Base-by-base conservation (phyloP, 23 tunicate species). In the Styela clava region DNA sequence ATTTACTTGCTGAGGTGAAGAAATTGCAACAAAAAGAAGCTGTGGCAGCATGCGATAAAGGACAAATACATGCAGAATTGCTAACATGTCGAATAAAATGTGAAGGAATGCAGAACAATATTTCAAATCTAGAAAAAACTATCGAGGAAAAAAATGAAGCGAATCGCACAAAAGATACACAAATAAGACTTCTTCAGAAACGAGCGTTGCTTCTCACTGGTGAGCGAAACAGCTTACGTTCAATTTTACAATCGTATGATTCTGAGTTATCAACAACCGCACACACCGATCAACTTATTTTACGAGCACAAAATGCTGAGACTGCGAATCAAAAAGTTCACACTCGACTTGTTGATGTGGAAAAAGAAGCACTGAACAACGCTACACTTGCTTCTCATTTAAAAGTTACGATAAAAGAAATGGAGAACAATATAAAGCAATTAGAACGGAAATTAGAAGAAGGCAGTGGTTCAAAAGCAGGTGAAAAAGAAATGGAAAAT, bases 191-290 rank as follows among this genome's bases (percentile, higher is more conserved):
- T 9, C 37, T 91, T 33, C 73, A 72, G 44, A 85, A 83, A 36
- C 78, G 82, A 16, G 81, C 86, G 16, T 69, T 71, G 34, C 69
- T 85, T 16, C 65, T 86, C 1, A 35, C 89, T 19, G 73, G 69
- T 35, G 97, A 91, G 80, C 83, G 97, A 3, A 85, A 85, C 61
- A 82, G 91, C 7, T 28, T 91, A 21, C 79, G 97, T 2, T 61
- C 52, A 3, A 84, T 89, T 31, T 44, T 89, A 62, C 95, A 89
- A 78, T 84, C 95, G 1, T 89, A 89, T 62, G 95, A 89, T 69
- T 83, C 95, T 37, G 95, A 89, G 74, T 68, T 89, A 19, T 80
- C 88, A 2, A 74, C 68, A 83, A 89, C 95, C 36, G 80, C 95
- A 52, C 95, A 89, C 5, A 73, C 95, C 0, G 87, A 88, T 1